These are phyloP conservation scores for Oplegnathus fasciatus DNA, from an alignment of 2,113 vertebrate genomes.

Conservation along the genomic window DNA sequence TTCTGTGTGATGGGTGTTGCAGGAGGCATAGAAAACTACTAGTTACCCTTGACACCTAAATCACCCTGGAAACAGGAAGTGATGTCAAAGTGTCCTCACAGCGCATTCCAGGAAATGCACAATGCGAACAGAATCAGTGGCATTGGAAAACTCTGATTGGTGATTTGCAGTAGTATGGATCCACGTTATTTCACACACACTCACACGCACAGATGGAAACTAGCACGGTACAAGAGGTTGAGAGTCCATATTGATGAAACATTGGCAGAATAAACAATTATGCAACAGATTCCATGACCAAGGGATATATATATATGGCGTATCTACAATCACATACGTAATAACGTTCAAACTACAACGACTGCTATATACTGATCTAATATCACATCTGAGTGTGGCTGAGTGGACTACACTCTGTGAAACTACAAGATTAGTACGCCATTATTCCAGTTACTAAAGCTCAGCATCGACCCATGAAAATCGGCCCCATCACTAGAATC, in stretches of 20 bases:
- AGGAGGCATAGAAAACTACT: background rate
- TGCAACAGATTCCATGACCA: conserved; percentile 25
- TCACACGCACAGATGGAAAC: conserved; percentile 52
- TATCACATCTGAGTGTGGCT: background rate
- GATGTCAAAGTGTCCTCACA: conserved; percentile 39
- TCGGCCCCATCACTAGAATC: background rate
- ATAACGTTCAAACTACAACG: background rate
- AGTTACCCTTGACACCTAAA: background rate
- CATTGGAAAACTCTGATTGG: conserved; percentile 34
- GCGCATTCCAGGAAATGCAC: conserved; percentile 4
- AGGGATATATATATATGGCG: background rate
- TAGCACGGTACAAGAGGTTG: conserved; percentile 2
- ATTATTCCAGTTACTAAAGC: background rate
- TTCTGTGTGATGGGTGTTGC: background rate
- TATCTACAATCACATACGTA: background rate
- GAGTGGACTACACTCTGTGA: background rate
- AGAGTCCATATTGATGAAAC: conserved; percentile 32
- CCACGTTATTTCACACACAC: conserved; percentile 15
- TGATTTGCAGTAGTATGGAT: conserved; percentile 40
- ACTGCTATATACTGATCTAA: background rate
- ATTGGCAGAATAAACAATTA: conserved; percentile 55
- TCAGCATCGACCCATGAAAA: background rate
- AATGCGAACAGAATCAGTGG: background rate
- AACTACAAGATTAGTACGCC: background rate
- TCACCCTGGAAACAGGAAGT: conserved; percentile 26